Percentiles rank a stretch among this genome's conserved stretches.
These are phyloP conservation scores for Melanotus villosus DNA, from an alignment of 2,888 invertebrate genomes.

Conservation along the genomic window DNA sequence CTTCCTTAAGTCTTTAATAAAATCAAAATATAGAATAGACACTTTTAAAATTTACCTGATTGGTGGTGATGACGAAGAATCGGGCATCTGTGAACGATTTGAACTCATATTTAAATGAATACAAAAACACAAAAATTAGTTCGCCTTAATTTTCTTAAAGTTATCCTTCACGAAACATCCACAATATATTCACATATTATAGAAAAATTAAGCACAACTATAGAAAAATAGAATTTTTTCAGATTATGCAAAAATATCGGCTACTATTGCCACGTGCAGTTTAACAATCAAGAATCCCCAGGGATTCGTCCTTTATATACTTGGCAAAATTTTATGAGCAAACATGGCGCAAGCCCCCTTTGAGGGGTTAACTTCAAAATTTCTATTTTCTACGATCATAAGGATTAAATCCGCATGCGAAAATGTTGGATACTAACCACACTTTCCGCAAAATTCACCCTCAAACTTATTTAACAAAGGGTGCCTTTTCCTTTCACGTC, in stretches of 20 bases:
- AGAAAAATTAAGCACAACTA: too few species aligned
- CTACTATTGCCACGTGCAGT: too few species aligned
- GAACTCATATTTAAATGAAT: conserved; percentile 57
- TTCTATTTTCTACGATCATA: background rate
- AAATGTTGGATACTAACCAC: too few species aligned
- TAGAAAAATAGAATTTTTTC: too few species aligned
- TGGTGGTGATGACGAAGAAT: conserved; percentile 80
- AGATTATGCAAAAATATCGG: too few species aligned
- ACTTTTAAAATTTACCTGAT: conserved; percentile 70
- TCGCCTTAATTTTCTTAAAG: too few species aligned
- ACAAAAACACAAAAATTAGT: too few species aligned
- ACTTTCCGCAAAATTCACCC: background rate
- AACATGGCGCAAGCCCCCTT: background rate
- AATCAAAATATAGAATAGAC: background rate
- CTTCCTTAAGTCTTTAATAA: too few species aligned
- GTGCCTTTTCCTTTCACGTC: background rate
- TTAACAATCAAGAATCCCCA: conserved; percentile 51
- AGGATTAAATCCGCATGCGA: background rate
- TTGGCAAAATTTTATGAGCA: background rate
- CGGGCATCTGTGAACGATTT: conserved; percentile 75
- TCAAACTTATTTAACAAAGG: background rate
- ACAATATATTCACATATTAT: background rate
- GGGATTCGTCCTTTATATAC: conserved; percentile 58
- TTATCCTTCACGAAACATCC: background rate
- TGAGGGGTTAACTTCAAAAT: background rate